phyloP scores from a whole-genome alignment of 1,140 invertebrate species.

The Apis mellifera region Amel_HAv3.1 CM009938.2:514501-515000 shows the following conservation, averaged over 20 bases:
- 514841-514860: not conserved
- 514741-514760: constrained; percentile 50
- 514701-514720: constrained; percentile 51
- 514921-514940: not conserved
- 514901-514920: constrained; percentile 20
- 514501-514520: constrained; percentile 24
- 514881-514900: not conserved
- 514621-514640: constrained; percentile 20
- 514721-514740: constrained; percentile 57
- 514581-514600: not conserved
- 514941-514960: constrained; percentile 27
- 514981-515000: constrained; percentile 59
- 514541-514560: not conserved
- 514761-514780: constrained; percentile 1
- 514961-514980: constrained; percentile 55
- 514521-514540: not conserved
- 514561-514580: not conserved
- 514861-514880: not conserved
- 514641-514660: constrained; percentile 1
- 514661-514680: constrained; percentile 22
- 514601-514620: not conserved
- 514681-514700: constrained; percentile 56
- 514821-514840: constrained; percentile 24
- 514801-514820: not conserved
- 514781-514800: not conserved